phyloP scores from a whole-genome alignment of 2,888 invertebrate species.

The Chorisops tibialis region DNA sequence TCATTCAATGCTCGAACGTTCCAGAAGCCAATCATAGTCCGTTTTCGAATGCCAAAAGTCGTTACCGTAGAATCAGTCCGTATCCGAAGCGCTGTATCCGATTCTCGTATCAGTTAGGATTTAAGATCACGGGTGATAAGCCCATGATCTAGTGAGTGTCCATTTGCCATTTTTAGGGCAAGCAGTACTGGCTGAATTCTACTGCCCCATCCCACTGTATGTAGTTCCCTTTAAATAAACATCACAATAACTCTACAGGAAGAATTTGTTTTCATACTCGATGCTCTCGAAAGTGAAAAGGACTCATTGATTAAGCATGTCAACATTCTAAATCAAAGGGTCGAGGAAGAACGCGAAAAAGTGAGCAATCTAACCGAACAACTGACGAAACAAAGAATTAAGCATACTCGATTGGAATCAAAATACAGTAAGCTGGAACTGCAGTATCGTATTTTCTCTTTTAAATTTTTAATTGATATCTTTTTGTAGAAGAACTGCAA shows the following conservation, averaged over 20 bases:
- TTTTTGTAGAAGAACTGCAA: constrained; percentile 41
- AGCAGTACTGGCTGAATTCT: too few species aligned
- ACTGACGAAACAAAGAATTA: constrained; percentile 43
- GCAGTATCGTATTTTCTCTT: background rate
- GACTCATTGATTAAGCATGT: constrained; percentile 41
- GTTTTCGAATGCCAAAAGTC: too few species aligned
- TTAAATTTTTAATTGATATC: constrained; percentile 9
- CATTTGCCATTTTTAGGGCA: too few species aligned
- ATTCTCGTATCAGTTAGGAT: too few species aligned
- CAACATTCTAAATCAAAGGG: constrained; percentile 40
- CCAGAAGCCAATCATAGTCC: too few species aligned
- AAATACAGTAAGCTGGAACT: constrained; percentile 41
- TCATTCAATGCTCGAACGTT: too few species aligned
- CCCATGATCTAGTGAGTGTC: too few species aligned
- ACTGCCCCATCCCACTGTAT: too few species aligned
- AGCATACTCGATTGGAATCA: constrained; percentile 44
- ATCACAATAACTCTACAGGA: constrained; percentile 42
- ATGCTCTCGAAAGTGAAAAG: constrained; percentile 47
- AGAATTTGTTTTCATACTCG: constrained; percentile 46
- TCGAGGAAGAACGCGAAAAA: constrained; percentile 41
- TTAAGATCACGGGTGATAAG: too few species aligned
- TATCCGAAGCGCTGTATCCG: too few species aligned
- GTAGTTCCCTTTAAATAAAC: background rate
- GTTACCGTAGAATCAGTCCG: too few species aligned
- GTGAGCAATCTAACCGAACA: constrained; percentile 40